Percentiles rank a stretch among this genome's conserved stretches.
phyloP scores from a whole-genome alignment of 2,113 vertebrate species.

The Corydoras maculifer region DNA sequence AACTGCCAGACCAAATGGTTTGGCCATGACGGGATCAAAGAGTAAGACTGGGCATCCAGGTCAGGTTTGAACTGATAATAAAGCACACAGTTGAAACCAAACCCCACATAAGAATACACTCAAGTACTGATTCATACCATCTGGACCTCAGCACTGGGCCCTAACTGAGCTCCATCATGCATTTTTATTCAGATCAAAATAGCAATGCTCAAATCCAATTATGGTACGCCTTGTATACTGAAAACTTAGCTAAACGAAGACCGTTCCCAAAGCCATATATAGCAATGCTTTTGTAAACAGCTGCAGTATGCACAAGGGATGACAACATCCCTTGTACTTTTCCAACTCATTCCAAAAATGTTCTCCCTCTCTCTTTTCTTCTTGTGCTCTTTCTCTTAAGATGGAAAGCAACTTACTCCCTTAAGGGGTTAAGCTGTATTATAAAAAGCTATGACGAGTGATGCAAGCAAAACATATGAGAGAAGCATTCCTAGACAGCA shows the following conservation, averaged over 20 bases:
- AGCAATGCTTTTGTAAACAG: constrained; percentile 12
- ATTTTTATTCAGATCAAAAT: constrained; percentile 18
- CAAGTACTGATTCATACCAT: constrained; percentile 45
- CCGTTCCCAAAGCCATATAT: constrained; percentile 3
- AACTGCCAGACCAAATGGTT: constrained; percentile 30
- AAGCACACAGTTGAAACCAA: constrained; percentile 38
- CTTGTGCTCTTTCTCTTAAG: constrained; percentile 6
- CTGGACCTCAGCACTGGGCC: constrained; percentile 36
- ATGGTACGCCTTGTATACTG: neutral
- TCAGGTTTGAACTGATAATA: constrained; percentile 34
- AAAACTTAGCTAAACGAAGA: constrained; percentile 2
- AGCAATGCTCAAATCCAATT: constrained; percentile 4
- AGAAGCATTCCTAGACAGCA: constrained; percentile 48
- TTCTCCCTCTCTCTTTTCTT: neutral
- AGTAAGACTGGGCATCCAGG: constrained; percentile 26
- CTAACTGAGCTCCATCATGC: constrained; percentile 17
- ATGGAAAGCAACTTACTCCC: constrained; percentile 17
- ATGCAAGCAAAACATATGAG: constrained; percentile 18
- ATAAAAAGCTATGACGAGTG: constrained; percentile 23
- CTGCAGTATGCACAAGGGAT: constrained; percentile 11
- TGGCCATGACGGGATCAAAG: constrained; percentile 37
- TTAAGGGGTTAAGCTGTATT: constrained; percentile 20
- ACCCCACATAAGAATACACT: constrained; percentile 23
- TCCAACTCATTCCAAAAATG: constrained; percentile 7
- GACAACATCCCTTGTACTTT: constrained; percentile 10